Evolutionary conservation across 30 jellyfish, hydroid and myxozoan species (phyloP).

Genomic region (Phacellophora camtschatica): DNA sequence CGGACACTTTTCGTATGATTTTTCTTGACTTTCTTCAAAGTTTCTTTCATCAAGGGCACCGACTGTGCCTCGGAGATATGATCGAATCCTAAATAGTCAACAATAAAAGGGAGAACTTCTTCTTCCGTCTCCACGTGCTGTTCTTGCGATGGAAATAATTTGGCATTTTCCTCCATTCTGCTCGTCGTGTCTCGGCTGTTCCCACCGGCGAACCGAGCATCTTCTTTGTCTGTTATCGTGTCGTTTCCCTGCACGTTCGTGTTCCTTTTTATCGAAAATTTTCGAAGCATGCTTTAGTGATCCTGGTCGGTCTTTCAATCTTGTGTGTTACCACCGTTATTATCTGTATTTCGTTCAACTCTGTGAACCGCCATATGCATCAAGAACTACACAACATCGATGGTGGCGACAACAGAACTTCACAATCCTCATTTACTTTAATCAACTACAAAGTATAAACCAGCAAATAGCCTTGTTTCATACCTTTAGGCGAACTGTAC

Average conservation of each 20-base stretch:
- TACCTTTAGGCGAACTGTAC: neutral
- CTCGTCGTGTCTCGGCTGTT: slow-evolving; percentile 21
- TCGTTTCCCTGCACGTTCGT: slow-evolving; percentile 34
- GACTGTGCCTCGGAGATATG: slow-evolving; percentile 98
- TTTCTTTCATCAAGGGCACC: slow-evolving; percentile 87
- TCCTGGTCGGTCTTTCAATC: neutral
- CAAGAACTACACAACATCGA: too few species aligned
- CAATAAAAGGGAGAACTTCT: slow-evolving; percentile 83
- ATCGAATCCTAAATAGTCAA: slow-evolving; percentile 96
- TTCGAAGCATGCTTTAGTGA: slow-evolving; percentile 48
- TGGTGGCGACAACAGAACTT: too few species aligned
- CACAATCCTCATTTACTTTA: too few species aligned
- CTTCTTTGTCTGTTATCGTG: slow-evolving; percentile 34
- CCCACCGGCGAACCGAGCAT: neutral
- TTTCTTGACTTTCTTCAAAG: slow-evolving; percentile 88
- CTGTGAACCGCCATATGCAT: slow-evolving; percentile 38
- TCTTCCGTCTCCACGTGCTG: slow-evolving; percentile 79
- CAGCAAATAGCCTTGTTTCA: neutral
- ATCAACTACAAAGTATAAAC: slow-evolving; percentile 6
- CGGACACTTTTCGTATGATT: slow-evolving; percentile 85
- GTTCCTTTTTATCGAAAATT: slow-evolving; percentile 38
- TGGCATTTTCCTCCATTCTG: slow-evolving; percentile 55
- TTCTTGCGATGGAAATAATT: slow-evolving; percentile 39
- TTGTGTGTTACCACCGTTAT: neutral
- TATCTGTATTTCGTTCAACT: neutral